These are phyloP conservation scores for Ctenomys sociabilis DNA, from an alignment of 2,113 vertebrate species.

Conservation along the genomic window DNA sequence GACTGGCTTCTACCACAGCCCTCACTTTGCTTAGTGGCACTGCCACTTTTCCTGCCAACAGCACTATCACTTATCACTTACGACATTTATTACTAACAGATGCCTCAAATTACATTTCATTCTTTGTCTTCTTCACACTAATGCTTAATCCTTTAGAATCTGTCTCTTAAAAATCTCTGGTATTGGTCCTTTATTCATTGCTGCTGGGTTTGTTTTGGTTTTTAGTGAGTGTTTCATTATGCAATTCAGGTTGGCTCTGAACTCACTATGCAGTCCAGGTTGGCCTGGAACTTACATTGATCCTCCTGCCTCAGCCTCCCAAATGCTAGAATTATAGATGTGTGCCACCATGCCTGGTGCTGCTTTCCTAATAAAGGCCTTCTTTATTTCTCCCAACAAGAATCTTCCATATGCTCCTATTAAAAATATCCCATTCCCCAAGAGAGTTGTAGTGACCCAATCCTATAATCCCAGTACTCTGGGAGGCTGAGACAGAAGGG, in stretches of 20 bases:
- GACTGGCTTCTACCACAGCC: neutral
- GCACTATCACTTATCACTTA: neutral
- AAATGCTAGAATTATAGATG: no score
- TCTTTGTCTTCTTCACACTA: neutral
- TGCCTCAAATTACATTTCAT: neutral
- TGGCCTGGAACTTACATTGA: no score
- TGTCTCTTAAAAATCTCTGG: neutral
- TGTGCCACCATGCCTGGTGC: no score
- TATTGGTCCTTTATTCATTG: neutral
- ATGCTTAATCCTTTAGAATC: neutral
- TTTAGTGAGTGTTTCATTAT: no score
- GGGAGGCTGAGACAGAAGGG: neutral
- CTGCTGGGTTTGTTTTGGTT: neutral
- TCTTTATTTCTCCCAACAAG: neutral
- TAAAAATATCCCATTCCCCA: neutral
- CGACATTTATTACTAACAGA: neutral
- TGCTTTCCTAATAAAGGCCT: neutral
- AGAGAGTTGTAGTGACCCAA: neutral
- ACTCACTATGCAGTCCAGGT: no score
- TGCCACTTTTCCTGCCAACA: neutral
- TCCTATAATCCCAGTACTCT: neutral
- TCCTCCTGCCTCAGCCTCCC: no score
- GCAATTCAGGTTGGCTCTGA: no score
- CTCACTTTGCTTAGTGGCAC: constrained; percentile 23
- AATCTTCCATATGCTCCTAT: neutral